phyloP scores from a whole-genome alignment of 2,113 vertebrate genomes.

The Lycaon pictus region DNA sequence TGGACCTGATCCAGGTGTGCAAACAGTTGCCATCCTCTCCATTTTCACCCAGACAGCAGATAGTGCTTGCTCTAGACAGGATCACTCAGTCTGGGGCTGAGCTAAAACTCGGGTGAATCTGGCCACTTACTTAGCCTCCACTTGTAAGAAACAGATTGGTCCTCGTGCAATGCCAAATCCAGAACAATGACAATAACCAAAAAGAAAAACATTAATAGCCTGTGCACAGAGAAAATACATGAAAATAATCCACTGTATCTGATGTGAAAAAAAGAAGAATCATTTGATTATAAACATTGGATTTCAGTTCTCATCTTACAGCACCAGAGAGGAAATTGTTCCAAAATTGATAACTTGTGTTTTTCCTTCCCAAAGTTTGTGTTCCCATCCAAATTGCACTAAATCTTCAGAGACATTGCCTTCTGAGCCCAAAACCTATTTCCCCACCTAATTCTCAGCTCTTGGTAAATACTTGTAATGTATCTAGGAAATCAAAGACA shows the following conservation, averaged over 20 bases:
- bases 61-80: neutral
- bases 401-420: slow-evolving; percentile 78
- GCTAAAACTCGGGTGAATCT: slow-evolving; percentile 5
- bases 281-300: slow-evolving; percentile 75
- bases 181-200: slow-evolving; percentile 39
- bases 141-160: slow-evolving; percentile 55
- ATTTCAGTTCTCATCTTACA: slow-evolving; percentile 73
- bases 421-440: slow-evolving; percentile 78
- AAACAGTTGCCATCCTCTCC: neutral
- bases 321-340: slow-evolving; percentile 72
- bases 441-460: slow-evolving; percentile 75
- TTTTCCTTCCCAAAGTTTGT: slow-evolving; percentile 77
- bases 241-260: slow-evolving; percentile 30
- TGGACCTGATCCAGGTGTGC: neutral
- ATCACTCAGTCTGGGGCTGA: neutral
- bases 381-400: slow-evolving; percentile 76
- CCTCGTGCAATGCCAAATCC: slow-evolving; percentile 15
- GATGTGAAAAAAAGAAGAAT: slow-evolving; percentile 61
- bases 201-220: slow-evolving; percentile 45
- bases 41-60: neutral
- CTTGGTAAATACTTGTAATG: slow-evolving; percentile 78
- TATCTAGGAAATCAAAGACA: slow-evolving; percentile 79
- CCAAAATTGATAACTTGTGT: slow-evolving; percentile 77
- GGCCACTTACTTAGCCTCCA: slow-evolving; percentile 8
- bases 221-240: slow-evolving; percentile 63